Evolutionary conservation across 2,888 invertebrate species (phyloP), one percentile per base, ranked within the genome.

Genomic region (Hermaeophaga mercurialis): DNA sequence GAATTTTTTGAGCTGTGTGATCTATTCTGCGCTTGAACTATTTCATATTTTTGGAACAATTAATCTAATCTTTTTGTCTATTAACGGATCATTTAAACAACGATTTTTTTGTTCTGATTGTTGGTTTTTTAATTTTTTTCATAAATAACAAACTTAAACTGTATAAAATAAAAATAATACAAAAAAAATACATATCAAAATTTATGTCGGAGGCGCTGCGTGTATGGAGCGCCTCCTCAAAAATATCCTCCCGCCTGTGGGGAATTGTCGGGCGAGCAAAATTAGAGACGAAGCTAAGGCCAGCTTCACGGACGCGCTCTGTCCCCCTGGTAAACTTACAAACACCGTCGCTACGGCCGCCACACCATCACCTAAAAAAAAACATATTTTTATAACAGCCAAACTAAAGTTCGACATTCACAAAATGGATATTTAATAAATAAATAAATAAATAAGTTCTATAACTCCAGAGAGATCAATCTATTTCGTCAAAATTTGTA

Each of bases 301-400:
- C 65, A 93, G 80, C 66, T 89, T 87, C 19, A 90, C 87, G 1
- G 91, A 90, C 39, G 90, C 90, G 64, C 85, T 84, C 24, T 84
- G 81, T 1, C 91, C 93, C 26, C 95, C 95, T 0, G 96, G 96
- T 66, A 96, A 79, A 74, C 91, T 89, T 58, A 96, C 88, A 70
- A 96, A 88, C 38, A 96, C 90, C 0, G 96, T 92, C 54, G 91
- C 90, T 46, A 96, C 91, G n/a, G 94, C 95, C 9, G 94, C 94
- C 34, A 90, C 82, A 26, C 90, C 90, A 80, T 96, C 94, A 55
- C 85, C 87, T 77, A 59, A 46, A 73, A 64, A 8, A 43, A 43
- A 26, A 43, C 6, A 8, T 26, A 8, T 17, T 38, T 9, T 15
- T n/a, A 15, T 6, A 39, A 2, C 18, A 3, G 17, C n/a, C 14